These are phyloP conservation scores for Idaea aversata DNA, from an alignment of 2,888 invertebrate genomes.

Conservation along the genomic window DNA sequence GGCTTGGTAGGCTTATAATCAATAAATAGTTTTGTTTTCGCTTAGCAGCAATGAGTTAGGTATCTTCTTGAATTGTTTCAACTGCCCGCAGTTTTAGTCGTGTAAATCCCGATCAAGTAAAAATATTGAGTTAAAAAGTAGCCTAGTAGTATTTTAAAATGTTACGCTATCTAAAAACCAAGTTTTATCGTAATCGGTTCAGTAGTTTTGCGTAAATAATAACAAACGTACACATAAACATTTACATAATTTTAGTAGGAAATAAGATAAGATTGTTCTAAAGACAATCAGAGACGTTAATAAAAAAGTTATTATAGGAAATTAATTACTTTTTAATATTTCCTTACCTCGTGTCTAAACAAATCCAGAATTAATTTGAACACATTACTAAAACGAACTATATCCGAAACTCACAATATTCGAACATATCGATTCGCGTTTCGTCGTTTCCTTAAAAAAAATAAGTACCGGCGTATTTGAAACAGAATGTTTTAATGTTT, in stretches of 20 bases:
- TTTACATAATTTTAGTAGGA: no score
- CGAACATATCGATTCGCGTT: slow-evolving; percentile 52
- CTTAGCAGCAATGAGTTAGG: not conserved
- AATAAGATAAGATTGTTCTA: no score
- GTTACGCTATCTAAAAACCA: no score
- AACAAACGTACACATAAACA: no score
- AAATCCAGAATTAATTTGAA: slow-evolving; percentile 49
- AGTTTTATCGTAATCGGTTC: no score
- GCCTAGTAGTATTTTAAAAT: no score
- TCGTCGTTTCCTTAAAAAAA: slow-evolving; percentile 53
- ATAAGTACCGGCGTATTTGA: not conserved
- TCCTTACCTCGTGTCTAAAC: slow-evolving; percentile 45
- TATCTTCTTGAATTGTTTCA: not conserved
- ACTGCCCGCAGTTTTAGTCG: no score
- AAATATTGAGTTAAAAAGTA: no score
- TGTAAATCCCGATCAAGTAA: not conserved
- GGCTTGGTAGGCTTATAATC: slow-evolving; percentile 22
- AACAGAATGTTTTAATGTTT: not conserved
- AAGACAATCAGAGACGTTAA: no score
- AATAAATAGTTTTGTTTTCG: slow-evolving; percentile 12
- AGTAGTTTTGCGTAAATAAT: no score
- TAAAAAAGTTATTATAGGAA: no score
- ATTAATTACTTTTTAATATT: not conserved
- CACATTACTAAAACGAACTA: slow-evolving; percentile 38
- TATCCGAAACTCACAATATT: slow-evolving; percentile 57